Conservation (phyloP, 1,140 invertebrate species). For the Ridgeia piscesae region DNA sequence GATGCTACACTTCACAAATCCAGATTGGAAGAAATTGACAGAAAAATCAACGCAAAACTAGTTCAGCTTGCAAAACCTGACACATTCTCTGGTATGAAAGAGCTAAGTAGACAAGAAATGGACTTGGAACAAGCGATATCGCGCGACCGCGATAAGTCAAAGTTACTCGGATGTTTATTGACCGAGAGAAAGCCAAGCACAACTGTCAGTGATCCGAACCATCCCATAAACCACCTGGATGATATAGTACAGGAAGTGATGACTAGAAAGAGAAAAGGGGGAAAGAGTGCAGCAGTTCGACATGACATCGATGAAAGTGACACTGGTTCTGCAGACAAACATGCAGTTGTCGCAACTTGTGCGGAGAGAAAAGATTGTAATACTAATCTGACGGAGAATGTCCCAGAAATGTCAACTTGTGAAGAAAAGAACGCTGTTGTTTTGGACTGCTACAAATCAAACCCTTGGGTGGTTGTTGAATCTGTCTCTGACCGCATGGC, state of each 20-base stretch:
- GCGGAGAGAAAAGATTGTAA: not conserved
- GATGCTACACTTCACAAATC: slow-evolving; percentile 34
- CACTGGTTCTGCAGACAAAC: not conserved
- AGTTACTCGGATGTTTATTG: slow-evolving; percentile 9
- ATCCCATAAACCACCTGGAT: slow-evolving; percentile 22
- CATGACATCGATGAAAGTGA: not conserved
- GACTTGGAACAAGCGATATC: slow-evolving; percentile 43
- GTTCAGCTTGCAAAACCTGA: slow-evolving; percentile 32
- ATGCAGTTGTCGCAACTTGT: not conserved
- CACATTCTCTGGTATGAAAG: slow-evolving; percentile 36
- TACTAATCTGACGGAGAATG: not conserved
- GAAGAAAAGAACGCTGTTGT: slow-evolving; percentile 7
- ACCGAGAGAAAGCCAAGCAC: not conserved
- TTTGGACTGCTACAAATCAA: slow-evolving; percentile 13
- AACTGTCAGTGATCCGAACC: not conserved
- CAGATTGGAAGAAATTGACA: slow-evolving; percentile 38
- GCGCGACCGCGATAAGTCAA: slow-evolving; percentile 30
- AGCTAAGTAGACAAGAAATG: slow-evolving; percentile 41
- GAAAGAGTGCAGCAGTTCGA: not conserved
- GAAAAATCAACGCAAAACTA: slow-evolving; percentile 40
- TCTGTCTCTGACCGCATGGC: not conserved
- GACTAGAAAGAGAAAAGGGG: not conserved
- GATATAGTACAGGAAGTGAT: slow-evolving; percentile 17
- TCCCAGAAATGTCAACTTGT: not conserved
- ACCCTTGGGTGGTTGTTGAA: not conserved